Percentiles rank a stretch among this genome's conserved stretches.
Conservation (phyloP, 2,113 vertebrate genomes). For the Stictonetta naevosa region DNA sequence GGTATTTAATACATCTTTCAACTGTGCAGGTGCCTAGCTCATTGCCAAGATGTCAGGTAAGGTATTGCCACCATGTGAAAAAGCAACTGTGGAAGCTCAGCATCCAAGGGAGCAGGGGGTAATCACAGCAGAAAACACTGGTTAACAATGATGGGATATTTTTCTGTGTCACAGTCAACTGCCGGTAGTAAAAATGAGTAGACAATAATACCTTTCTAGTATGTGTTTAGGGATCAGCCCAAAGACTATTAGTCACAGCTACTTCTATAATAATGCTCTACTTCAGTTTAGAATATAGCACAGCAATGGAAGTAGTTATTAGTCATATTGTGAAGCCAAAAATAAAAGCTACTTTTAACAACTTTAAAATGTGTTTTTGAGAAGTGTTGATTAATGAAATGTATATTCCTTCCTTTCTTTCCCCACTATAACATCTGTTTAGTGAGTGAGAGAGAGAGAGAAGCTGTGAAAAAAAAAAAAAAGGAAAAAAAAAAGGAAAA, state of each 20-base stretch:
- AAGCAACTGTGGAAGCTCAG: background rate
- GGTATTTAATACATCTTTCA: too few relatives aligned
- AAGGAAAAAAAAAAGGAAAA: background rate
- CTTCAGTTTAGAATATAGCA: background rate
- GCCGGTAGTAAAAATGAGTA: background rate
- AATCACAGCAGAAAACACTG: background rate
- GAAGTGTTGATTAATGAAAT: background rate
- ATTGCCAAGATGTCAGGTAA: background rate
- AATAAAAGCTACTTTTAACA: background rate
- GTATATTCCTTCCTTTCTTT: background rate
- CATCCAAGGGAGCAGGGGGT: background rate
- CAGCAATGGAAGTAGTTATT: background rate
- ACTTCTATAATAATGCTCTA: background rate
- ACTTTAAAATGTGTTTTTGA: background rate
- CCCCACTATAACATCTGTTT: background rate
- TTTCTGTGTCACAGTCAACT: background rate
- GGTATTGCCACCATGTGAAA: background rate
- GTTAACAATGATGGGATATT: background rate
- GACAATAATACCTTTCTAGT: background rate
- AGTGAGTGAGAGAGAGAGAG: background rate
- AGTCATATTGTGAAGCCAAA: background rate
- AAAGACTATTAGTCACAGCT: background rate
- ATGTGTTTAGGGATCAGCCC: background rate
- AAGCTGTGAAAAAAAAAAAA: background rate
- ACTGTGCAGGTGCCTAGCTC: background rate